Evolutionary conservation across 1,140 invertebrate genomes (phyloP), one percentile per base, ranked within the genome.

Genomic region (Steinernema khuongi): DNA sequence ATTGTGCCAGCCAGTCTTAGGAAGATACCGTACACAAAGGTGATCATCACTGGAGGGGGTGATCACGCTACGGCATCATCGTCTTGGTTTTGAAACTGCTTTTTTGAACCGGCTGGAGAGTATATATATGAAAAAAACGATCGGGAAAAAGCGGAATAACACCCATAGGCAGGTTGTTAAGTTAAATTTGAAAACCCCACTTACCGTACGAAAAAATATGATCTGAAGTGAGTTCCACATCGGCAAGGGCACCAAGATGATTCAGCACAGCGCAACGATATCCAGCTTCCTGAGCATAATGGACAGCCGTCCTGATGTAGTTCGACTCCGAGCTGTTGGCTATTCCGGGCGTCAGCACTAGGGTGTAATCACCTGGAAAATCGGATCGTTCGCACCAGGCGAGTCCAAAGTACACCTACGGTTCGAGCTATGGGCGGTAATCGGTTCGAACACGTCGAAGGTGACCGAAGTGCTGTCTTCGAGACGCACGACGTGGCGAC

Each of bases 231-330:
- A 96, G 90, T 69, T 90, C 90, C 14, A 94, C 91, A 85, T 90
- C 91, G 71, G 89, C 89, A 4, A 95, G 86, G 1, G 92, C 92
- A n/a, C 94, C 94, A 71, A 96, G 90, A 85, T 96, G 94, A 87
- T 96, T 96, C 68, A 95, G 89, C n/a, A 95, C 93, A 0, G 92
- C 91, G 86, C 93, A 94, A 73, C 93, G 88, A 86, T 93, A 96
- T 0, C 94, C 93, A 83, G 92, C 91, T 76, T 90, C 90, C 84
- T 94, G 92, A 2, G 92, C 92, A 86, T 93, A 91, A 79, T 93
- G 91, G 0, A 95, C 93, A 86, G 94, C 94, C 26, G 93, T 94
- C 67, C 93, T 89, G 74, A 96, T 93, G 86, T 95, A 96, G 68
- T 93, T 91, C 81, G 91, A 93, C 86, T 95, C 93, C 44, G 92